Evolutionary conservation across 2,888 invertebrate species (phyloP), one percentile per base, ranked within the genome.

Genomic region (Embidobia sp.): DNA sequence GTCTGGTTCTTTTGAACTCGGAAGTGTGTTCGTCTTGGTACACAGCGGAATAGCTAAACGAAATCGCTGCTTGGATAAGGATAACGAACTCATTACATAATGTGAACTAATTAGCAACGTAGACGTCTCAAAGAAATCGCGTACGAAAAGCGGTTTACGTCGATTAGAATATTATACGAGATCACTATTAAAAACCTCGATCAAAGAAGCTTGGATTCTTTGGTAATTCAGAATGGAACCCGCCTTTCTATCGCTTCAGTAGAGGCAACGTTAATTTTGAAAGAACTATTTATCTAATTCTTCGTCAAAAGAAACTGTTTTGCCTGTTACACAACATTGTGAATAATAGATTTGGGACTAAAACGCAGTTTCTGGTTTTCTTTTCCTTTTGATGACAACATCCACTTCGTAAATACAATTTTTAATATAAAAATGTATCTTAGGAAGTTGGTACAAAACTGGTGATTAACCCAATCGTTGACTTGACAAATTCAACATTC

Each of bases 61-160:
- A 15, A 53, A 53, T 33, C 26, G 13, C n/a, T 18, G 8, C 42
- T 27, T 26, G 10, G 37, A 13, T 53, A 37, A 37, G n/a, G 53
- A 37, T 53, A 53, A 53, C 26, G 27, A 6, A 2, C 37, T 15
- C 35, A 53, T 53, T 53, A 53, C 53, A 37, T 31, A 53, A 53
- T 37, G 49, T 31, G 7, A 46, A 46, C n/a, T 29, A 46, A 29
- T 29, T 46, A 46, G 19, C n/a, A 46, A 6, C 29, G 10, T 29
- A 27, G 19, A 46, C 16, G 27, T 10, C n/a, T n/a, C n/a, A 13
- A n/a, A 49, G 19, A 8, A 31, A 42, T 2, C n/a, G 3, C n/a
- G 22, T 27, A 46, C 27, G 46, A 46, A 22, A 46, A 46, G 10
- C 27, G 13, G 26, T 46, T 46, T 46, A 46, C 22, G n/a, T n/a